A percentile compares a stretch with the other conserved stretches of the same genome.
Evolutionary conservation across 2,888 invertebrate species (phyloP).

Genomic region (Drosophila meridiana): DNA sequence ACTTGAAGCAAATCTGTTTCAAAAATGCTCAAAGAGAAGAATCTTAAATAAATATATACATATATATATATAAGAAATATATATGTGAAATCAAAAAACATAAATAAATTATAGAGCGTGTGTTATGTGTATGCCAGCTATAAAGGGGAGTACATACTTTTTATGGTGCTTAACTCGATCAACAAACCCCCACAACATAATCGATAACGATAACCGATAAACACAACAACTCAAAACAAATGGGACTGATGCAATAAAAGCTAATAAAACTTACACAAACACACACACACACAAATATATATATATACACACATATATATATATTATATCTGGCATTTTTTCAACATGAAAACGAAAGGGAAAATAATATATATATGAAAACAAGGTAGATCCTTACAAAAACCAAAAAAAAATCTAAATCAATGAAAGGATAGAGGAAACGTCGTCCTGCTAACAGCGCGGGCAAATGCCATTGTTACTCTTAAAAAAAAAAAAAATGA

Average conservation of each 20-base stretch:
- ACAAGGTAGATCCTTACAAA: slow-evolving; percentile 54
- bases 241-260: slow-evolving; percentile 77
- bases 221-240: slow-evolving; percentile 68
- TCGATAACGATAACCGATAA: slow-evolving; percentile 37
- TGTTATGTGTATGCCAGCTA: slow-evolving; percentile 48
- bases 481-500: slow-evolving; percentile 23
- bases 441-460: slow-evolving; percentile 33
- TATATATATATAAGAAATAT: slow-evolving; percentile 12
- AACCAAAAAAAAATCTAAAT: slow-evolving; percentile 3
- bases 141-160: slow-evolving; percentile 46
- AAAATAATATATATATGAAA: not conserved
- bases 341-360: slow-evolving; percentile 29
- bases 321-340: slow-evolving; percentile 50
- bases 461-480: slow-evolving; percentile 58
- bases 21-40: slow-evolving; percentile 37
- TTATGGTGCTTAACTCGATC: slow-evolving; percentile 75
- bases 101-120: slow-evolving; percentile 18
- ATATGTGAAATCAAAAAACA: slow-evolving; percentile 9
- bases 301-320: slow-evolving; percentile 32
- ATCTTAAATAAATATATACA: slow-evolving; percentile 6
- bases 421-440: slow-evolving; percentile 24
- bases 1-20: slow-evolving; percentile 16
- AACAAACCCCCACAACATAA: slow-evolving; percentile 23
- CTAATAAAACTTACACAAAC: slow-evolving; percentile 30
- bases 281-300: slow-evolving; percentile 17